phyloP scores from a whole-genome alignment of 92 coral and sea anemone genomes.

The Hydrozoanthus gracilis region DNA sequence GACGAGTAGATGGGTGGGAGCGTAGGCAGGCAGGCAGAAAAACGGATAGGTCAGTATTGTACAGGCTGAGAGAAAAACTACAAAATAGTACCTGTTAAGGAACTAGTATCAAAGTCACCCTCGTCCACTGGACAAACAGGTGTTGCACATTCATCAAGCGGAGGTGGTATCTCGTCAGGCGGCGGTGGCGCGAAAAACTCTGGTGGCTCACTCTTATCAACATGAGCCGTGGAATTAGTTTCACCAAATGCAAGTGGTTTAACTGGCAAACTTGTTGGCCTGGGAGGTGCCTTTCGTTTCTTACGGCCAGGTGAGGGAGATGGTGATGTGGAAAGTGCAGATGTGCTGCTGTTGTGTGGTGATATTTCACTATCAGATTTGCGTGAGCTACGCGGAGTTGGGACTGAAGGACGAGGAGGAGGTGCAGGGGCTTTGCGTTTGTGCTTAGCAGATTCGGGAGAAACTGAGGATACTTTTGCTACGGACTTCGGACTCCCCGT shows the following conservation, averaged over 20 bases:
- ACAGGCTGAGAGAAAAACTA: too few species aligned
- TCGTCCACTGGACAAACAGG: conserved; percentile 95
- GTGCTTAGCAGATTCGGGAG: conserved; percentile 31
- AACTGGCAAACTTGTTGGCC: conserved; percentile 34
- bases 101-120: conserved; percentile 56
- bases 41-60: too few species aligned
- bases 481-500: background rate
- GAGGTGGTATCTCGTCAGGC: conserved; percentile 93
- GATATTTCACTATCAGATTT: conserved; percentile 16
- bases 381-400: background rate
- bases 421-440: conserved; percentile 41
- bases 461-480: background rate
- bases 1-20: too few species aligned
- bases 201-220: conserved; percentile 65
- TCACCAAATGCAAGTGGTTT: background rate
- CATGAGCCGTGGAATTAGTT: background rate
- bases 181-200: conserved; percentile 95
- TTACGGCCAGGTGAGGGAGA: conserved; percentile 25
- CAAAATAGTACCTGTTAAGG: conserved; percentile 8
- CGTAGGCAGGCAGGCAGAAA: too few species aligned
- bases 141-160: conserved; percentile 94
- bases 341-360: background rate
- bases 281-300: conserved; percentile 43
- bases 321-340: background rate
- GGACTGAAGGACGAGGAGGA: conserved; percentile 23